Percentiles rank a stretch among this genome's conserved stretches.
Conservation (phyloP, 1,140 invertebrate genomes). For the Kradibia gibbosae region DNA sequence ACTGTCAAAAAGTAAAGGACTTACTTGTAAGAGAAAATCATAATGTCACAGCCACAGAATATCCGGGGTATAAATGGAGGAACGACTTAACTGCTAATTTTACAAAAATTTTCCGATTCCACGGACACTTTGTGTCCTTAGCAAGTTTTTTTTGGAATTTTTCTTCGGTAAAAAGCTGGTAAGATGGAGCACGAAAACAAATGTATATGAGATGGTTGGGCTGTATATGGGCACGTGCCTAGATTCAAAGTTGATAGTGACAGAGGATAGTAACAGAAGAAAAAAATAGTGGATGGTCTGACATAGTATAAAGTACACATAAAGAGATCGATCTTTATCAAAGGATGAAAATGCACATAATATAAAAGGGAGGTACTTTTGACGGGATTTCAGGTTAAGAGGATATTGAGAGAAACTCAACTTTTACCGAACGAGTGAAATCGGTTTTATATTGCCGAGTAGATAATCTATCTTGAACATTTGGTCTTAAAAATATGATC, state of each 20-base stretch:
- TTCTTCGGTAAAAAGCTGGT: not conserved
- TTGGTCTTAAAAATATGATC: not conserved
- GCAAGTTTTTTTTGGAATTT: not conserved
- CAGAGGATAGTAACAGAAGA: not conserved
- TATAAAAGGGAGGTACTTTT: not conserved
- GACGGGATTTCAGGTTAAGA: conserved; percentile 18
- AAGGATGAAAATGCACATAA: conserved; percentile 23
- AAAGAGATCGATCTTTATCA: not conserved
- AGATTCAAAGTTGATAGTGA: conserved; percentile 16
- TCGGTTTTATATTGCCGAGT: not conserved
- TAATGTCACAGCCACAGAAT: not conserved
- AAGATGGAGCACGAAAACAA: not conserved
- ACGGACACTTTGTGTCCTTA: not conserved
- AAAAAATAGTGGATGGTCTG: not conserved
- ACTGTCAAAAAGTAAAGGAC: not conserved
- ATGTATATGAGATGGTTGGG: not conserved
- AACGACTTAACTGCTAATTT: not conserved
- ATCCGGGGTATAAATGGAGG: not conserved
- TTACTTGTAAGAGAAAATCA: too few relatives aligned
- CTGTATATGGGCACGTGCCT: not conserved
- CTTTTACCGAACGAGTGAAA: conserved; percentile 15
- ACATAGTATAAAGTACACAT: not conserved
- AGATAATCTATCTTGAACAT: conserved; percentile 4
- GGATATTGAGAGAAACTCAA: conserved; percentile 33
- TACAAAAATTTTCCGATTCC: not conserved